Evolutionary conservation across 2,113 vertebrate genomes (phyloP), one percentile per base, ranked within the genome.

Genomic region (Galbula dea): DNA sequence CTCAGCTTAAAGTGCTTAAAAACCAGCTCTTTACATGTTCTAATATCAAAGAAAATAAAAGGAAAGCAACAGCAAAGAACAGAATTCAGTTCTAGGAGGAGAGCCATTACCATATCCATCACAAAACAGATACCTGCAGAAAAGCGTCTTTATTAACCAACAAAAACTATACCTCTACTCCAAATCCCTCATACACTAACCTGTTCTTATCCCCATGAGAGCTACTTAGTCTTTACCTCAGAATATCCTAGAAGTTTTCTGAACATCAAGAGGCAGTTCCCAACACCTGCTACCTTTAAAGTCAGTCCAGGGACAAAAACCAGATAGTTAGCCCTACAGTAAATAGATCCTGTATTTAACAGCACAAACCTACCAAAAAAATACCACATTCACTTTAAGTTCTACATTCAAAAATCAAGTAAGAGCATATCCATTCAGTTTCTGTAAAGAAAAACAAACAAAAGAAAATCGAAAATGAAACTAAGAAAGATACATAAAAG

Each of bases 21-120:
- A 27, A 0, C 6, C 26, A 59, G 26, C 12, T 71, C 27, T 43
- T 51, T 24, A 1, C 5, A 15, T 2, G 0, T 15, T n/a, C 13
- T 37, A 10, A 9, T 15, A 30, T 2, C 9, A 41, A 39, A 89
- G 5, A 17, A 19, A 72, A 51, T n/a, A 63, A 24, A 22, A 74
- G 73, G 11, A 34, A 30, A 68, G 26, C 5, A 34, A 27, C 14
- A 72, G 6, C 21, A 37, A 54, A 39, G 3, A 49, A 11, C 3
- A 77, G 2, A 73, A 68, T 3, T 27, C 4, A 16, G 5, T 54
- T 78, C n/a, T 26, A 86, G 6, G 6, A 46, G 7, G 1, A 57
- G 7, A 11, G 1, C 7, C 2, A 1, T 13, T 23, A 18, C 6
- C 3, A 66, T 7, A 8, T 51, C 22, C n/a, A 8, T n/a, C 37